Evolutionary conservation across 2,113 vertebrate species (phyloP), one percentile per base, ranked within the genome.

Genomic region (Larimichthys polyactis): DNA sequence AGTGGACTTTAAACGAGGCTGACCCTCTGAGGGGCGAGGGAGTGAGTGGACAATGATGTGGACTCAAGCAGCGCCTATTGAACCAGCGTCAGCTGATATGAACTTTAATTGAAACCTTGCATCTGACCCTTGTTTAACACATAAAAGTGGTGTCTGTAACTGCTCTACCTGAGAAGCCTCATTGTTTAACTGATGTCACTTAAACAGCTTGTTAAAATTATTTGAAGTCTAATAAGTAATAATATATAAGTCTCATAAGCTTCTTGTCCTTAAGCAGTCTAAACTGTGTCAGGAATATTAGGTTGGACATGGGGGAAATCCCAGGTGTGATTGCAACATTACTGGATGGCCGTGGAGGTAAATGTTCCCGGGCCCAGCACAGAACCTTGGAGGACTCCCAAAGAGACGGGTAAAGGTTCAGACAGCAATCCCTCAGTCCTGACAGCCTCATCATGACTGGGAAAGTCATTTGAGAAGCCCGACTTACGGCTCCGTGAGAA

Each of bases 351-450:
- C 36, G 0, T 54, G 54, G 60, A 72, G 78, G 78, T 36, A 84
- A 85, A 76, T 55, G 22, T 68, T 79, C 52, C 52, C 11, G 71
- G 79, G 73, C 75, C 86, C 46, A 83, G 73, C 67, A 73, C 57
- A 51, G 49, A 69, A 55, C 85, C 89, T 81, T 90, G 89, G 72
- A 60, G 81, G 71, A 81, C 77, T 81, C 87, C 86, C 84, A 91
- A 70, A 85, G 84, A 89, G 88, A 89, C 68, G 22, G 19, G 60
- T 22, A 84, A 81, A 60, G 55, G 85, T 86, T 87, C 72, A 87
- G 81, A 90, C 83, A 83, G 70, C 71, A 59, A 79, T 80, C 78
- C 58, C 22, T 87, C 82, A 69, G 70, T 68, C 68, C 70, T 73
- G 78, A 83, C 82, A 54, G 88, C 75, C 87, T 80, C 57, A 24